Evolutionary conservation across 2,113 vertebrate genomes (phyloP).

Genomic region (Trogon melanurus): DNA sequence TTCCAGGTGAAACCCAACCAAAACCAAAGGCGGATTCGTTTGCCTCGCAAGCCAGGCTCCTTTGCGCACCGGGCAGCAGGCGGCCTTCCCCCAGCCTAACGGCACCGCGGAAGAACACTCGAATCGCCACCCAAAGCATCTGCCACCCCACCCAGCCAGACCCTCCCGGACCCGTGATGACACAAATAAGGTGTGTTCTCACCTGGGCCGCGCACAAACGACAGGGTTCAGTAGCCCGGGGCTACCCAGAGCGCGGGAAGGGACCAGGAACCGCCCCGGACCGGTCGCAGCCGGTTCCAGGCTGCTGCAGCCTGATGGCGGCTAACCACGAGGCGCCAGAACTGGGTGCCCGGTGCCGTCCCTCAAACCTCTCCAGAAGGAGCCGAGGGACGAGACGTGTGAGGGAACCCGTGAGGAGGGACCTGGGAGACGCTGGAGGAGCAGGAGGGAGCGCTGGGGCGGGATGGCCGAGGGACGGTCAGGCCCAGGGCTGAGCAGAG

Average conservation of each 20-base stretch:
- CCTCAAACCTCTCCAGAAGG: rapidly evolving
- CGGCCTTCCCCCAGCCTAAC: rapidly evolving
- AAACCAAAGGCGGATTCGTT: neutral
- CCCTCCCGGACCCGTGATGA: rapidly evolving
- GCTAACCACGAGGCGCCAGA: rapidly evolving
- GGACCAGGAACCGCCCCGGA: rapidly evolving
- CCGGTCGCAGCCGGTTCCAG: neutral
- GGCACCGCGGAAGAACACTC: rapidly evolving
- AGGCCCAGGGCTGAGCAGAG: too few relatives aligned
- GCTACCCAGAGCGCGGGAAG: too few relatives aligned
- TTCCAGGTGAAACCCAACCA: neutral
- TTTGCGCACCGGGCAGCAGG: rapidly evolving
- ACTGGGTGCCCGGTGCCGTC: rapidly evolving
- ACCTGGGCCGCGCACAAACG: neutral
- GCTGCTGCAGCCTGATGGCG: neutral
- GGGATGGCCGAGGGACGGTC: too few relatives aligned
- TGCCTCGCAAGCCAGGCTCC: too few relatives aligned
- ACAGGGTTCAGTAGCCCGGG: rapidly evolving
- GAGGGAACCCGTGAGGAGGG: rapidly evolving
- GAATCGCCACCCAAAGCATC: neutral
- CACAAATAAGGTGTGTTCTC: neutral
- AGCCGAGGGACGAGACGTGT: rapidly evolving
- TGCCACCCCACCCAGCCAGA: neutral
- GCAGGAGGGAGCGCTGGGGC: too few relatives aligned
- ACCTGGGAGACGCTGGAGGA: rapidly evolving